A percentile compares a stretch with the other conserved stretches of the same genome.
Conservation (phyloP, 2,888 invertebrate genomes). For the Drosophila paracracens region DNA sequence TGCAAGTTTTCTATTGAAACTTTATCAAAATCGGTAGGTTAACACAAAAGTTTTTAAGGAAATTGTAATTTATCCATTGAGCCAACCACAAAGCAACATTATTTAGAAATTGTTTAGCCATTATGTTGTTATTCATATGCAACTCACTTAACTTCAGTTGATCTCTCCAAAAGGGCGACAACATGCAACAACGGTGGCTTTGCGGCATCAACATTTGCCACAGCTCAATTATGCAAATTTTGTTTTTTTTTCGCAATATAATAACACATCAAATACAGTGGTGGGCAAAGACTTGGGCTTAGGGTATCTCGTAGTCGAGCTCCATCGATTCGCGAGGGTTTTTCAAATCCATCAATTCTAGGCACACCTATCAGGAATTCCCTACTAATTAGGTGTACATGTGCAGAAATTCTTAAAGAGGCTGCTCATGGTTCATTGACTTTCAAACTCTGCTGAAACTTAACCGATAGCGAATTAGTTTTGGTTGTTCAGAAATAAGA, state of each 20-base stretch:
- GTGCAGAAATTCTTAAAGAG: neutral
- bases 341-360: neutral
- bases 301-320: neutral
- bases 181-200: neutral
- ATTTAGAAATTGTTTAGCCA: neutral
- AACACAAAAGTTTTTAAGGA: neutral
- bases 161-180: neutral
- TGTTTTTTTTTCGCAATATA: neutral
- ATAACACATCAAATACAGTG: neutral
- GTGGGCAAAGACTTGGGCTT: neutral
- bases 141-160: neutral
- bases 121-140: neutral
- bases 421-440: slow-evolving; percentile 44
- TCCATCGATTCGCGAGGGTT: neutral
- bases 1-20: neutral
- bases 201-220: neutral
- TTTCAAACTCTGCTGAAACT: slow-evolving; percentile 4
- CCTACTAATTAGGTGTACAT: neutral
- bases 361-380: neutral
- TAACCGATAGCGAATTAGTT: neutral
- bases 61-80: neutral
- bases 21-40: neutral
- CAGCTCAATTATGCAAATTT: neutral
- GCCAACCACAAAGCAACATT: neutral
- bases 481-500: neutral